Base-by-base conservation (phyloP, 2,888 invertebrate genomes). In the Xestia sexstrigata region DNA sequence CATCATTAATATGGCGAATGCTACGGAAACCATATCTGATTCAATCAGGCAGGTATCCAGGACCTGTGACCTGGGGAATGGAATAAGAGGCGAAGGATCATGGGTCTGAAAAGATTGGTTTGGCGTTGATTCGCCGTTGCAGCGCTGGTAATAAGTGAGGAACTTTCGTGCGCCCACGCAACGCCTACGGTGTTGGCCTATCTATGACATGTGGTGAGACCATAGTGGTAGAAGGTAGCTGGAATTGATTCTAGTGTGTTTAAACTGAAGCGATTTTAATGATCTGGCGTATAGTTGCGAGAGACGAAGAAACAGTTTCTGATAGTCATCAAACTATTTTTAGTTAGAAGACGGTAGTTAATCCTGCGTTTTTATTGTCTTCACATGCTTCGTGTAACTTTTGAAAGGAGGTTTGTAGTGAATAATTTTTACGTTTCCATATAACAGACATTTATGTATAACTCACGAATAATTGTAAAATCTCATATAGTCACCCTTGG, bases 101-200 rank as follows among this genome's bases (percentile, higher is more conserved):
- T 45, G 75, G 93, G 81, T 91, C 93, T 85, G 55, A 76, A 68
- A 84, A 90, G 84, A 84, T 88, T 94, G 93, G 95, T 80, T 88
- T 88, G 82, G 87, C 83, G 90, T 88, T 89, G 92, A 92, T 93
- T 93, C 90, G 92, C 92, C 90, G 91, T 93, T 90, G 92, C 91
- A 88, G 91, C 88, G 93, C 93, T 92, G 92, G 95, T 93, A 95
- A 95, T 95, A 94, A 93, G 94, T 95, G 94, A 93, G 92, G 93
- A 93, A 94, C 93, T 95, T 93, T 94, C 94, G 88, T 90, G 91
- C 94, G 91, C 96, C 96, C 94, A 96, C 96, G 95, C 94, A 83
- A 86, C 96, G 93, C 96, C 96, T 91, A 96, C 96, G 91, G 81
- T 70, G 81, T 81, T 86, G 87, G 89, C 89, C 90, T 92, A 91